phyloP scores from a whole-genome alignment of 2,888 invertebrate genomes.

The Pachycephus smyrnensis region DNA sequence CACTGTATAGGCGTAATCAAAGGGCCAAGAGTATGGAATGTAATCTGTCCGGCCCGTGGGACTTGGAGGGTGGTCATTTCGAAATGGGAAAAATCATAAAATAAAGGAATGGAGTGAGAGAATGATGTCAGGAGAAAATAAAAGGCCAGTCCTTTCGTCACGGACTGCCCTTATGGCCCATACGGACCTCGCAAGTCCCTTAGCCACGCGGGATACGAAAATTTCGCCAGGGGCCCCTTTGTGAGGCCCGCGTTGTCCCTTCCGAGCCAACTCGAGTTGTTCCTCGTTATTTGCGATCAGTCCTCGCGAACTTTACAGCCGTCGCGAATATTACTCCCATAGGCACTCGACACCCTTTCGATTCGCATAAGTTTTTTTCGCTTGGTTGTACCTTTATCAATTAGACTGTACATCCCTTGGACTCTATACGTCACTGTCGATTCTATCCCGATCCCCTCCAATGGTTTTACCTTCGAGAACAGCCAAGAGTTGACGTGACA shows the following conservation, averaged over 20 bases:
- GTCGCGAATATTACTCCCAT: not conserved
- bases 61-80: conserved; percentile 28
- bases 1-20: not conserved
- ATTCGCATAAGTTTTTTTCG: not conserved
- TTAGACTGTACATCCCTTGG: not conserved
- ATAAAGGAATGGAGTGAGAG: conserved; percentile 34
- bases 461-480: not conserved
- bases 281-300: not conserved
- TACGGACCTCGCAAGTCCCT: conserved; percentile 23
- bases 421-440: not conserved
- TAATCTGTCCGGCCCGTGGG: conserved; percentile 11
- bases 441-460: not conserved
- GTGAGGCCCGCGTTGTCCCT: not conserved
- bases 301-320: not conserved
- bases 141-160: conserved; percentile 17
- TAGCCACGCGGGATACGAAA: conserved; percentile 49
- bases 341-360: not conserved
- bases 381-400: not conserved
- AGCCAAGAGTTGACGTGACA: not conserved
- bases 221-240: conserved; percentile 38
- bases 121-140: not conserved
- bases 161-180: conserved; percentile 17
- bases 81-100: conserved; percentile 47
- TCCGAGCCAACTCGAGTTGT: not conserved
- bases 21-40: not conserved